These are phyloP conservation scores for Chinchilla lanigera DNA, from an alignment of 2,113 vertebrate species.

Conservation along the genomic window DNA sequence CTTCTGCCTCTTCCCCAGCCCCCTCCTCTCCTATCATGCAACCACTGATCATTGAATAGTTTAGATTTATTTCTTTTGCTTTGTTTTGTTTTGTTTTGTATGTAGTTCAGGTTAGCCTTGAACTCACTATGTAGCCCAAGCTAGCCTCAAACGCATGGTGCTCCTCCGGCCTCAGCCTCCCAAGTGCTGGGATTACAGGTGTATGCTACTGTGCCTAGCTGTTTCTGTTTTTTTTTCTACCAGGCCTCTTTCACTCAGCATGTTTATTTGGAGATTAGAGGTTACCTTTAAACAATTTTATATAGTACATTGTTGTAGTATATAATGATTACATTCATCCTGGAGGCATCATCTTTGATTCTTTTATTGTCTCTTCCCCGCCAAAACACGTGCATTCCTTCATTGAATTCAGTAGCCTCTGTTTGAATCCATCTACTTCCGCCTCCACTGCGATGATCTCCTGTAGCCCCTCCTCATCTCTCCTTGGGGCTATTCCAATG, in stretches of 20 bases:
- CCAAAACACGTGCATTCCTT: neutral
- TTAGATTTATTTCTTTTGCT: neutral
- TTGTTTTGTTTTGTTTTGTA: neutral
- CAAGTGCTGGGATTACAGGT: neutral
- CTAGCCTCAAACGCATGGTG: neutral
- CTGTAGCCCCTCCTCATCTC: neutral
- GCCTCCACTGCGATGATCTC: neutral
- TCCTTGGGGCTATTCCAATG: neutral
- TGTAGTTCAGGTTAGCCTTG: neutral
- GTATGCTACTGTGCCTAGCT: neutral
- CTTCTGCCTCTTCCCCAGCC: neutral
- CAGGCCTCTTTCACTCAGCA: neutral
- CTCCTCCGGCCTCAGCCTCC: neutral
- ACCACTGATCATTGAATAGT: neutral
- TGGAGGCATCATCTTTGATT: neutral
- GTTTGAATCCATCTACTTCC: neutral
- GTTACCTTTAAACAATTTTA: neutral
- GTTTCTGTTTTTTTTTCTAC: neutral
- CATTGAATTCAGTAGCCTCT: neutral
- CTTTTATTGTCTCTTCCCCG: neutral
- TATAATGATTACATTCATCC: neutral
- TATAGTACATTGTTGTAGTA: neutral
- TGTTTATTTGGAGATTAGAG: conserved; percentile 38
- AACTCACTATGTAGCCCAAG: neutral
- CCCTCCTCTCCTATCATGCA: neutral